These are phyloP conservation scores for Biston betularia DNA, from an alignment of 2,888 invertebrate species.

Conservation along the genomic window DNA sequence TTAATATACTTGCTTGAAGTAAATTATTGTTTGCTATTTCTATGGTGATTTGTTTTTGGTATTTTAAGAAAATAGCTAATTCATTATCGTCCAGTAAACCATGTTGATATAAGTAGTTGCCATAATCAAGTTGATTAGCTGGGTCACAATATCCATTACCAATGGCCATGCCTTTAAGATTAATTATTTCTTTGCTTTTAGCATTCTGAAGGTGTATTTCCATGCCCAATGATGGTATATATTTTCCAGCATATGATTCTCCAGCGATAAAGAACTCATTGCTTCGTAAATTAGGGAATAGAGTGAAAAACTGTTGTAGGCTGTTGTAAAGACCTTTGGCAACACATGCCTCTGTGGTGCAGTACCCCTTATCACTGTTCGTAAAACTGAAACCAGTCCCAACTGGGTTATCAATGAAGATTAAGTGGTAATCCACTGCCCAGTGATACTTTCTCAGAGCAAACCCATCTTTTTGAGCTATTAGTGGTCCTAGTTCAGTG, in stretches of 20 bases:
- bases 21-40: slow-evolving; percentile 88
- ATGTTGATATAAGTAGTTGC: slow-evolving; percentile 80
- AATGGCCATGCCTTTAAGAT: slow-evolving; percentile 83
- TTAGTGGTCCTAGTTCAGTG: slow-evolving; percentile 87
- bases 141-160: slow-evolving; percentile 85
- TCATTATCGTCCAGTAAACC: slow-evolving; percentile 86
- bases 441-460: slow-evolving; percentile 81
- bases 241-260: slow-evolving; percentile 88
- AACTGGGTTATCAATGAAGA: slow-evolving; percentile 89
- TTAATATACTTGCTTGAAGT: slow-evolving; percentile 88
- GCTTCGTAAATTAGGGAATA: slow-evolving; percentile 83
- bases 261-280: slow-evolving; percentile 87
- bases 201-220: slow-evolving; percentile 81
- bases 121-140: slow-evolving; percentile 79
- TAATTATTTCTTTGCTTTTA: slow-evolving; percentile 64
- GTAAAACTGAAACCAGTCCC: slow-evolving; percentile 89
- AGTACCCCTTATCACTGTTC: slow-evolving; percentile 80
- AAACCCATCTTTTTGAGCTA: slow-evolving; percentile 70
- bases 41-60: slow-evolving; percentile 83
- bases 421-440: slow-evolving; percentile 85
- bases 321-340: slow-evolving; percentile 82
- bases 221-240: slow-evolving; percentile 80
- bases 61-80: slow-evolving; percentile 82
- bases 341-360: slow-evolving; percentile 83
- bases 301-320: slow-evolving; percentile 85